phyloP scores from a whole-genome alignment of 1,140 invertebrate species.

The Pseudomyrmex pallidus region DNA sequence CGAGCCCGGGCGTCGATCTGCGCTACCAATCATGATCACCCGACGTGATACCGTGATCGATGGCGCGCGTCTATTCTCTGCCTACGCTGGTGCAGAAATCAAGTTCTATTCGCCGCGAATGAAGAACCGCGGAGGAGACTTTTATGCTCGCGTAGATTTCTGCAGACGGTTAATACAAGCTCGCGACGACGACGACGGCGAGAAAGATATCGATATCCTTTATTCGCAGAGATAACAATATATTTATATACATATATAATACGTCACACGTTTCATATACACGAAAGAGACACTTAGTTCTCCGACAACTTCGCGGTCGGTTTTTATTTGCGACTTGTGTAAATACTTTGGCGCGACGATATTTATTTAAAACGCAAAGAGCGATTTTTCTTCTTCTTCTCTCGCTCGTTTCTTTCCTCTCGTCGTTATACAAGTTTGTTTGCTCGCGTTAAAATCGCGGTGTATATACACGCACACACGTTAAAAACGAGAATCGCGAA shows the following conservation, averaged over 20 bases:
- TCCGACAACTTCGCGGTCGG: too few species aligned
- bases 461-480: not conserved
- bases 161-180: not conserved
- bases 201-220: not conserved
- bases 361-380: not conserved
- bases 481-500: constrained; percentile 4
- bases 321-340: not conserved
- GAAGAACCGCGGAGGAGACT: constrained; percentile 27
- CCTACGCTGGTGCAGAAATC: constrained; percentile 38
- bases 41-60: constrained; percentile 62
- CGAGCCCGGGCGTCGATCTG: constrained; percentile 43
- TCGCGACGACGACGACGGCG: too few species aligned
- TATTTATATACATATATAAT: not conserved
- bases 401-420: not conserved
- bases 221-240: not conserved
- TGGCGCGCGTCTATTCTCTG: constrained; percentile 51
- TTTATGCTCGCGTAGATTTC: constrained; percentile 12
- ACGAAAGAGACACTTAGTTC: too few species aligned
- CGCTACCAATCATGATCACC: constrained; percentile 63
- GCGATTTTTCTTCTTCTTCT: not conserved
- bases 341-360: not conserved
- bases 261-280: too few species aligned
- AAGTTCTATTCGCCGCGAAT: constrained; percentile 25
- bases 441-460: not conserved
- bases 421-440: not conserved